Conservation (phyloP, 2,888 invertebrate genomes). For the Lasioglossum zephyrum region DNA sequence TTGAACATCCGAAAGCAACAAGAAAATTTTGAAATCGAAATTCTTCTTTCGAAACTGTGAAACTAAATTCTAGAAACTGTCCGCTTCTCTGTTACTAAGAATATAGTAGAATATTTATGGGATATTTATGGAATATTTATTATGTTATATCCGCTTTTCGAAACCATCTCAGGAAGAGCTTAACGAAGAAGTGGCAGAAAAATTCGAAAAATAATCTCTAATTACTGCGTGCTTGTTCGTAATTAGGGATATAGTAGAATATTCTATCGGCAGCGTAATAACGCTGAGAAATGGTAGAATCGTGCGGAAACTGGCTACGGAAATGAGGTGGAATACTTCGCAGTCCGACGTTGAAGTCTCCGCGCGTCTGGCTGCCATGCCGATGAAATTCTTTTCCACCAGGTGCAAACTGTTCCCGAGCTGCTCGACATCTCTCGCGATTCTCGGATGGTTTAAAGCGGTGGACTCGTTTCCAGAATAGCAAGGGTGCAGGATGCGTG, state of each 20-base stretch:
- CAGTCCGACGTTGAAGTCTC: conserved; percentile 68
- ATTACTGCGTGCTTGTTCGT: neutral
- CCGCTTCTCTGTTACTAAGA: neutral
- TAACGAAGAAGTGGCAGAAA: neutral
- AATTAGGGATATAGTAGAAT: neutral
- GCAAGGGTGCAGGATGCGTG: too few species aligned
- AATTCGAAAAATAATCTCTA: neutral
- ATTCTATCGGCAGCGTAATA: neutral
- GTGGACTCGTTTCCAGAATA: too few species aligned
- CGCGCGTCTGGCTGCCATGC: conserved; percentile 30
- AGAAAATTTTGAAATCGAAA: neutral
- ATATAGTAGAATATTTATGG: neutral
- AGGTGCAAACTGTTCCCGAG: conserved; percentile 29
- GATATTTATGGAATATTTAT: too few species aligned
- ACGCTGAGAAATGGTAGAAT: neutral
- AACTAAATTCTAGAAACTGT: too few species aligned
- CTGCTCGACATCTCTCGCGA: conserved; percentile 19
- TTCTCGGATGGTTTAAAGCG: conserved; percentile 42
- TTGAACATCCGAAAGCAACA: neutral
- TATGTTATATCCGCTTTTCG: too few species aligned
- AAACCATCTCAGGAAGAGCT: too few species aligned
- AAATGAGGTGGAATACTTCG: conserved; percentile 38
- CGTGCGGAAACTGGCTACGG: neutral
- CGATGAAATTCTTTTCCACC: conserved; percentile 48
- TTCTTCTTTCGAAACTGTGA: too few species aligned